These are phyloP conservation scores for Tetragnatha versicolor DNA, from an alignment of 1,140 invertebrate genomes.

Conservation along the genomic window DNA sequence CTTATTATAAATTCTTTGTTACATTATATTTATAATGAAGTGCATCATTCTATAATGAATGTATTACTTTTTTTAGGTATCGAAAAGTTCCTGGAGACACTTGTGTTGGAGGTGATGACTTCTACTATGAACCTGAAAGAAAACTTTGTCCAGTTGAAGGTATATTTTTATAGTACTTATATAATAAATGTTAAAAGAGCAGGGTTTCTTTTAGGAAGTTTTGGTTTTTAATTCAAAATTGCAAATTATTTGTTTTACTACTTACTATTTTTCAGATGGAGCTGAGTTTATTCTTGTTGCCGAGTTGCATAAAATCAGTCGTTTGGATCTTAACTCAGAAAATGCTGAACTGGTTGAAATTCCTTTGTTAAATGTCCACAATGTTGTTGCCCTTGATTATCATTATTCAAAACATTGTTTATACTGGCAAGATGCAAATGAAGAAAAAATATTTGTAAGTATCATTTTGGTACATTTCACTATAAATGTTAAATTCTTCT, in stretches of 20 bases:
- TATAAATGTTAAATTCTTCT: too few species aligned
- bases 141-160: slow-evolving; percentile 69
- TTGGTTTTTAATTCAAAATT: neutral
- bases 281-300: slow-evolving; percentile 81
- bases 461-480: too few species aligned
- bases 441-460: slow-evolving; percentile 75
- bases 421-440: slow-evolving; percentile 86
- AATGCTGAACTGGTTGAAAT: slow-evolving; percentile 65
- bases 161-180: slow-evolving; percentile 52
- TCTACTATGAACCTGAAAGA: slow-evolving; percentile 74
- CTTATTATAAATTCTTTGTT: neutral
- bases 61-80: slow-evolving; percentile 66
- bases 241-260: neutral
- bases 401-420: slow-evolving; percentile 85
- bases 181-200: too few species aligned
- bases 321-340: slow-evolving; percentile 72
- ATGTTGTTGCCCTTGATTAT: slow-evolving; percentile 87
- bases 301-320: slow-evolving; percentile 75
- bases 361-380: slow-evolving; percentile 75
- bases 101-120: slow-evolving; percentile 75
- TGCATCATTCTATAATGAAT: neutral
- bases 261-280: slow-evolving; percentile 64
- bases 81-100: slow-evolving; percentile 80
- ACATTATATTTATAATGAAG: neutral
- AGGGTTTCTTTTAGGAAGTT: too few species aligned